Conservation (phyloP, 2,113 vertebrate genomes). For the Nettapus auritus region DNA sequence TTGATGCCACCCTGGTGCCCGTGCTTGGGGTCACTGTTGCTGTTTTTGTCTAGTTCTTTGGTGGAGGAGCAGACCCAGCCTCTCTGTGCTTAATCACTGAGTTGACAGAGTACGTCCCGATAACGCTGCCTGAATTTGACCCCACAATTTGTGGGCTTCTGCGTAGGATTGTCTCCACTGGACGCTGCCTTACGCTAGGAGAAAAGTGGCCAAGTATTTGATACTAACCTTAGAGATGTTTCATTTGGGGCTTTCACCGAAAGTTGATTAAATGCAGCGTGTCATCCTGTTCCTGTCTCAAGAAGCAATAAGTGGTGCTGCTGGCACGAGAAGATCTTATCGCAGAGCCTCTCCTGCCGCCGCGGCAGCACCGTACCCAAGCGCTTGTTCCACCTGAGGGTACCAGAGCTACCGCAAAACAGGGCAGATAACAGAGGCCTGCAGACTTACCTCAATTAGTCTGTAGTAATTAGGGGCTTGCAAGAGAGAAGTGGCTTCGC, state of each 20-base stretch:
- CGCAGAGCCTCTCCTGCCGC: background rate
- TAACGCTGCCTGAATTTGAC: background rate
- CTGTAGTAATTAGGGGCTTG: background rate
- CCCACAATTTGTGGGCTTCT: background rate
- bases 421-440: background rate
- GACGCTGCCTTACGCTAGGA: background rate
- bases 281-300: background rate
- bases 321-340: background rate
- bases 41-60: background rate
- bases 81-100: background rate
- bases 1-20: background rate
- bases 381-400: rapidly evolving
- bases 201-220: background rate
- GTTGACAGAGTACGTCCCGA: background rate
- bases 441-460: background rate
- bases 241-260: background rate
- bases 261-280: slow-evolving; percentile 8
- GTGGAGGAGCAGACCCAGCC: rapidly evolving
- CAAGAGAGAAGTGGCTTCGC: background rate
- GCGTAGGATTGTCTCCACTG: background rate
- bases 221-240: background rate
- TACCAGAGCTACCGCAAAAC: background rate
- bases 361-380: background rate
- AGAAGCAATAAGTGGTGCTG: background rate
- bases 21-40: background rate